Conservation (phyloP, 2,113 vertebrate genomes). For the Psittacula cyanocephala region DNA sequence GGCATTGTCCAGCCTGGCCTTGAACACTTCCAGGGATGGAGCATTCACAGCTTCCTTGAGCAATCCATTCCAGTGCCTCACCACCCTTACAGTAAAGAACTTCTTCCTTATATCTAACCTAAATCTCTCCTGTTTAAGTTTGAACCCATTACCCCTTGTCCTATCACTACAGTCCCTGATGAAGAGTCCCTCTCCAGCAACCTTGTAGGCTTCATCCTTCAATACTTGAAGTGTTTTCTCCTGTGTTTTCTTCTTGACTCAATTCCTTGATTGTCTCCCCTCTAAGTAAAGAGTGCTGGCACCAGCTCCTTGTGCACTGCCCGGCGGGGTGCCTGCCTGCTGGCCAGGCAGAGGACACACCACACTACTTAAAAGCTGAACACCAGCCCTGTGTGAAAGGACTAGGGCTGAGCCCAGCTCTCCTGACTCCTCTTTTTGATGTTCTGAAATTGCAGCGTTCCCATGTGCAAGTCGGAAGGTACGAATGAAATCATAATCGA, state of each 20-base stretch:
- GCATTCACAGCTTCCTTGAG: neutral
- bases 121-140: neutral
- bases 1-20: neutral
- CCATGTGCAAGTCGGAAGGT: neutral
- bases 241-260: neutral
- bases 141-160: neutral
- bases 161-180: neutral
- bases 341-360: neutral
- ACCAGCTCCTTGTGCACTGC: neutral
- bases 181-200: neutral
- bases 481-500: neutral
- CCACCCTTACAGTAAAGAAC: neutral
- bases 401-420: neutral
- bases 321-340: neutral
- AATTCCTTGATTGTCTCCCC: neutral
- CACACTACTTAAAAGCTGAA: accelerated
- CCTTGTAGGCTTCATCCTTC: neutral
- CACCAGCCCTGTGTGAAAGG: neutral
- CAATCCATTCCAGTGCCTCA: neutral
- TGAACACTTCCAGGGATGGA: neutral
- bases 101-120: neutral
- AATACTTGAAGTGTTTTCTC: neutral
- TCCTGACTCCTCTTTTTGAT: neutral
- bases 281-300: neutral
- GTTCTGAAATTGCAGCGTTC: neutral